phyloP scores from a whole-genome alignment of 2,113 vertebrate species.

The Piaya cayana region DNA sequence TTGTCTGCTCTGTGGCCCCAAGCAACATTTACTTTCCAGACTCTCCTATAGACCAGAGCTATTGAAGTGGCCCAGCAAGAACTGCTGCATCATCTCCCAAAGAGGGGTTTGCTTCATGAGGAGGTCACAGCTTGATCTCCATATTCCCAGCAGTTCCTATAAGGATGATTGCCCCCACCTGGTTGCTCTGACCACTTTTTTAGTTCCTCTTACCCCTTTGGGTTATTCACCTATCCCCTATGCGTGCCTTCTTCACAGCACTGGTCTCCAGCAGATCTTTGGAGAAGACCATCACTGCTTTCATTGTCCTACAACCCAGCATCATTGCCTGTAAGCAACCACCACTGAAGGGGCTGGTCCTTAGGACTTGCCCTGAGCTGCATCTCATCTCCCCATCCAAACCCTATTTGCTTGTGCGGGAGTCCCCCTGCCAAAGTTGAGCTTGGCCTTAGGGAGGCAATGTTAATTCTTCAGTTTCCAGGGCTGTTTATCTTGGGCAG shows the following conservation, averaged over 20 bases:
- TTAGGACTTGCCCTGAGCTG: neutral
- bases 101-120: neutral
- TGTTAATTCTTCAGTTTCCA: neutral
- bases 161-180: neutral
- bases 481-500: neutral
- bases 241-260: accelerated
- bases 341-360: accelerated
- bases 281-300: neutral
- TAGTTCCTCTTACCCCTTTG: neutral
- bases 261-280: neutral
- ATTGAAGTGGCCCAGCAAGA: neutral
- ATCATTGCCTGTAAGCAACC: neutral
- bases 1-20: neutral
- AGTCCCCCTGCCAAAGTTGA: neutral
- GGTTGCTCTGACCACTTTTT: neutral
- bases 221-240: neutral
- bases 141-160: neutral
- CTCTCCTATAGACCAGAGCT: neutral
- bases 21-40: neutral
- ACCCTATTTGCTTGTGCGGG: neutral
- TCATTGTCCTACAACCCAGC: too few species aligned
- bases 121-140: neutral
- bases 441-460: neutral
- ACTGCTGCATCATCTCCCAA: neutral
- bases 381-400: neutral